Evolutionary conservation across 2,797 vertebrate species (phyloP).

Genomic region (Fringilla coelebs): DNA sequence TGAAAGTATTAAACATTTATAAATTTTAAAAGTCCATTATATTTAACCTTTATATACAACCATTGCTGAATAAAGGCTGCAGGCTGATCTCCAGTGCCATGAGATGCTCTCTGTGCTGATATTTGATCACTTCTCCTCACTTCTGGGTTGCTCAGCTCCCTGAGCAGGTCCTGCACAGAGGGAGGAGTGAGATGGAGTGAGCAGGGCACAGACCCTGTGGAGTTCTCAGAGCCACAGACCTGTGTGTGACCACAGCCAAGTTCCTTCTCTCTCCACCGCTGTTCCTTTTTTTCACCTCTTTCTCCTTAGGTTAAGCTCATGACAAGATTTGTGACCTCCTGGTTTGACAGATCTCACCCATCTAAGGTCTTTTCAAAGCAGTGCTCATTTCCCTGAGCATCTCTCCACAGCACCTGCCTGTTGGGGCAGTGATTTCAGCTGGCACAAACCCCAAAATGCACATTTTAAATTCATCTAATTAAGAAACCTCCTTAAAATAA

Average conservation of each 20-base stretch:
- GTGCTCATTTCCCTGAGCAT: neutral
- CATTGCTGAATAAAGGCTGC: fast-evolving
- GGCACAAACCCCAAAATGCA: neutral
- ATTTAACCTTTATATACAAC: neutral
- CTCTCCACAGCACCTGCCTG: neutral
- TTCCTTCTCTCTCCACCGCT: neutral
- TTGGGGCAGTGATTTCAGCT: neutral
- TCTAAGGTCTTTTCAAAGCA: neutral
- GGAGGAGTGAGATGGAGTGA: neutral
- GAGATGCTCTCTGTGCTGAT: neutral
- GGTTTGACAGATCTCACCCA: neutral
- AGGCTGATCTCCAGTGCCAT: neutral
- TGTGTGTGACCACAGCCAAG: neutral
- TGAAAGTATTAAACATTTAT: neutral
- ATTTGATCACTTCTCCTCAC: neutral
- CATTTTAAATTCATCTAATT: neutral
- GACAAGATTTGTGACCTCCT: neutral
- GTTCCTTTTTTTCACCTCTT: neutral
- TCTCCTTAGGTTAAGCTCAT: neutral
- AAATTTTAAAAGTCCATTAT: fast-evolving
- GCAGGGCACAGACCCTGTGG: neutral
- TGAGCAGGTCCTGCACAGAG: fast-evolving
- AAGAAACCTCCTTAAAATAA: neutral
- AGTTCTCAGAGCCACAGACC: neutral
- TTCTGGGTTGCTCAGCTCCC: fast-evolving